These are phyloP conservation scores for Sapayoa aenigma DNA, from an alignment of 2,113 vertebrate species.

Conservation along the genomic window DNA sequence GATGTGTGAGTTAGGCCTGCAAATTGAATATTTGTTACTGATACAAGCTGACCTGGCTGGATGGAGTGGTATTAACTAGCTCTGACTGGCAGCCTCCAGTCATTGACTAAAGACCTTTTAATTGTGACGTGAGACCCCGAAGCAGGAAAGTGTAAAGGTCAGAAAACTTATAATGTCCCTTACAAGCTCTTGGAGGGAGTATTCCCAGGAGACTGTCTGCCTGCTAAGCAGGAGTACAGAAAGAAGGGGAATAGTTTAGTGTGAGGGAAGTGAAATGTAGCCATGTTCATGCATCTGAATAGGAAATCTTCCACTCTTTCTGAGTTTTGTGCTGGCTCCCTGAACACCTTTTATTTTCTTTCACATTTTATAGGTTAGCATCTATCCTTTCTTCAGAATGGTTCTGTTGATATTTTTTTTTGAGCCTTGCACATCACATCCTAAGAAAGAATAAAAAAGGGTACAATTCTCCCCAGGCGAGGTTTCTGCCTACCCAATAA, in stretches of 20 bases:
- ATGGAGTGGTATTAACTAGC: background rate
- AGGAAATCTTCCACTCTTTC: background rate
- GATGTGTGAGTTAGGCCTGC: background rate
- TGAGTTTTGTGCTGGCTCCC: background rate
- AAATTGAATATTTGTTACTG: background rate
- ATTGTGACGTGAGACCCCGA: background rate
- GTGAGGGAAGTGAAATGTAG: background rate
- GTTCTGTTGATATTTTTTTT: background rate
- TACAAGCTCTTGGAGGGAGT: background rate
- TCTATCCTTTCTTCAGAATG: constrained; percentile 4
- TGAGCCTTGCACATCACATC: background rate
- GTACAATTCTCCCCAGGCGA: constrained; percentile 27
- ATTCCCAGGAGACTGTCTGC: background rate
- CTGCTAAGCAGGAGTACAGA: background rate
- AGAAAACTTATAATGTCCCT: background rate
- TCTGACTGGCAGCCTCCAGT: background rate
- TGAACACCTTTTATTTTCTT: constrained; percentile 29
- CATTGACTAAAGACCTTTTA: background rate
- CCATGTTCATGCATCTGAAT: background rate
- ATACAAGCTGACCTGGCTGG: background rate
- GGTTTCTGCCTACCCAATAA: constrained; percentile 52
- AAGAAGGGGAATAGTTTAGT: background rate
- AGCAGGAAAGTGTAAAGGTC: background rate
- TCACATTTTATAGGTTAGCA: constrained; percentile 7
- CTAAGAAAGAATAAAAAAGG: background rate